Conservation (phyloP, 2,113 vertebrate species). For the mouse (Mus musculus) region GRCm39 chr2:159001501-159002000, state of each 20-base stretch:
- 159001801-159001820: not conserved
- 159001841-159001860: not conserved
- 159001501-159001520: slow-evolving; percentile 38
- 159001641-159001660: slow-evolving; percentile 75
- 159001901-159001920: not conserved
- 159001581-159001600: slow-evolving; percentile 62
- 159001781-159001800: not conserved
- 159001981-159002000: slow-evolving; percentile 4
- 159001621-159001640: slow-evolving; percentile 70
- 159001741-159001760: slow-evolving; percentile 31
- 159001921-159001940: not conserved
- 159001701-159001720: slow-evolving; percentile 56
- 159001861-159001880: not conserved
- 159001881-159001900: slow-evolving; percentile 22
- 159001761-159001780: slow-evolving; percentile 23
- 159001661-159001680: slow-evolving; percentile 72
- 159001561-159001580: slow-evolving; percentile 63
- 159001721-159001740: slow-evolving; percentile 40
- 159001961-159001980: not conserved
- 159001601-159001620: slow-evolving; percentile 61
- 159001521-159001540: slow-evolving; percentile 55
- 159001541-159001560: slow-evolving; percentile 49
- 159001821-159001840: not conserved
- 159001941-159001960: not conserved
- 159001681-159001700: slow-evolving; percentile 60